Base-by-base conservation (phyloP, 2,888 invertebrate species). In the Mythimna loreyi region DNA sequence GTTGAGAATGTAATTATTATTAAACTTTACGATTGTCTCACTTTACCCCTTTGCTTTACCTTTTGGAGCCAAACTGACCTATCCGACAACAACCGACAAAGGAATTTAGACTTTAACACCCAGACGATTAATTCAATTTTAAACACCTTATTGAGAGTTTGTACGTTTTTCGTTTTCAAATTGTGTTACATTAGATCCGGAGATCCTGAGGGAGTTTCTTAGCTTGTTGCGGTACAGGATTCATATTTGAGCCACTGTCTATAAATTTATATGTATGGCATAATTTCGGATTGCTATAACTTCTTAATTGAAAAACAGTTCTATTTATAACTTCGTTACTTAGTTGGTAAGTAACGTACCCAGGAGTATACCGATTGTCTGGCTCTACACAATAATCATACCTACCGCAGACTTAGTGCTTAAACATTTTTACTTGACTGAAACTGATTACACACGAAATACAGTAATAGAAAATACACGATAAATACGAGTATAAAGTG, bases 11-110 rank as follows among this genome's bases (percentile, higher is more conserved):
- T 96, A 96, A 96, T 96, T 96, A 96, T 96, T 96, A 96, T 96
- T 96, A 95, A 96, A 96, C 93, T 96, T 95, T 95, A 95, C 96
- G 95, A 96, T 96, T 96, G 96, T 96, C 95, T 96, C 95, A 95
- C 94, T 94, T 95, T 94, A 95, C 95, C 96, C 96, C 94, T 93
- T 94, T 92, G 87, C 91, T 88, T 86, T 80, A 80, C 82, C 74
- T 71, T 62, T 71, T 61, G 66, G 67, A 76, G 67, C 60, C 79
- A 75, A 82, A 89, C 90, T 76, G 89, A 74, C 86, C 74, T 86
- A 91, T 82, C 81, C 72, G 76, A 75, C 83, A 60, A 49, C 53
- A 28, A 60, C 63, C 67, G 50, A 70, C 86, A 84, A 75, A 70
- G 79, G 55, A 89, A 85, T 82, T 78, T 85, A 62, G 74, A 86